Evolutionary conservation across 30 jellyfish, hydroid and myxozoan species (phyloP), one percentile per base, ranked within the genome.

Genomic region (Turritopsis dohrnii): DNA sequence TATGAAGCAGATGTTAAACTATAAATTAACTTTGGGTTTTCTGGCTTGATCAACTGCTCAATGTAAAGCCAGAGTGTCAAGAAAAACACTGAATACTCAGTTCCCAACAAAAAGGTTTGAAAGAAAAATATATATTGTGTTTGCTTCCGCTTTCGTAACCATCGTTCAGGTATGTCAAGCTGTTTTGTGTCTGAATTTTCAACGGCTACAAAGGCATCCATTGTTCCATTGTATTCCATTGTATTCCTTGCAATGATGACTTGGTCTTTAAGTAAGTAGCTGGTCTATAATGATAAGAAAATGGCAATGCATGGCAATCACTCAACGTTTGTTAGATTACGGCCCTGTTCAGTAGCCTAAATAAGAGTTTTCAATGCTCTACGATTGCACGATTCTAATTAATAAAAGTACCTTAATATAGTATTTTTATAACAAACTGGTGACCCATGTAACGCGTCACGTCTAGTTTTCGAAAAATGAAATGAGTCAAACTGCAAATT

Each of bases 51-150:
- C 30, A 79, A 8, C 0, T 18, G 31, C 83, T 52, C 21, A 19
- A 79, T n/a, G 86, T 79, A 79, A 23, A 54, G 81, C 86, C 86
- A 79, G 19, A 79, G 81, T 13, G 86, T 31, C 52, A 54, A 25
- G 53, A 79, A 79, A 9, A 29, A 25, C 30, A 54, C 86, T 19
- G 52, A 20, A 52, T 79, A 79, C 53, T 79, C 80, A 25, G 29
- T 79, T n/a, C 83, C 83, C 24, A 74, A 19, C 13, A 23, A 74
- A 26, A 74, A 74, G 72, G 31, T n/a, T 69, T 69, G 31, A n/a
- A 69, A 19, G 9, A 27, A 23, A 19, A 69, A 69, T 27, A 27
- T 21, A n/a, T n/a, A n/a, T 69, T 23, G 28, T 69, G 77, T 69
- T 69, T n/a, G 30, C 19, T 69, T 69, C 30, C 77, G 28, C 19